These are phyloP conservation scores for Drosophila nebulosa DNA, from an alignment of 1,140 invertebrate genomes.

Conservation along the genomic window DNA sequence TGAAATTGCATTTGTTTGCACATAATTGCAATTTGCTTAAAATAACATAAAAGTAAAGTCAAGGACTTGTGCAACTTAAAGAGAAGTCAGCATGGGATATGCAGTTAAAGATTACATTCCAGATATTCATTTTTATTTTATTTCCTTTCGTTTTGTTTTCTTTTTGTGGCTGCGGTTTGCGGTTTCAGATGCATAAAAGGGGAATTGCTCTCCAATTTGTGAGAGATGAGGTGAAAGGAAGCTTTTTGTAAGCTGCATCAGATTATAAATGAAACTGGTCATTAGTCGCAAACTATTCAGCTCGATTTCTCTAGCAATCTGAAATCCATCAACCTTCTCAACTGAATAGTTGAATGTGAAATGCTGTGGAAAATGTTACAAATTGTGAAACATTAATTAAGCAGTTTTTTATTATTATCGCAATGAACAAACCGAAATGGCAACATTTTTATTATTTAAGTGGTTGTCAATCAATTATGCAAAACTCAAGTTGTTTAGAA, in stretches of 20 bases:
- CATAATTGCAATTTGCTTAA: slow-evolving; percentile 59
- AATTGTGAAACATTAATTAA: no score
- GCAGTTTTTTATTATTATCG: no score
- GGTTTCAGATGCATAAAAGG: slow-evolving; percentile 20
- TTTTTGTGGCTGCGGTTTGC: slow-evolving; percentile 18
- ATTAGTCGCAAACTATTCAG: slow-evolving; percentile 1
- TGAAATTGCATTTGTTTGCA: slow-evolving; percentile 76
- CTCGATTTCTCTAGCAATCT: background rate
- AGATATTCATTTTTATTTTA: slow-evolving; percentile 6
- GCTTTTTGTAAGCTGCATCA: slow-evolving; percentile 5
- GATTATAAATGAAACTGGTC: background rate
- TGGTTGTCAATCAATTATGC: no score
- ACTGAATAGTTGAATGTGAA: background rate
- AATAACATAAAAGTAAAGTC: slow-evolving; percentile 12
- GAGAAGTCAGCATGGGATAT: slow-evolving; percentile 23
- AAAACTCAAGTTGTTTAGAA: no score
- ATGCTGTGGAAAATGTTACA: no score
- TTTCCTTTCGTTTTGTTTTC: background rate
- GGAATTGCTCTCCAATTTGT: background rate
- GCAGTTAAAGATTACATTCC: slow-evolving; percentile 10
- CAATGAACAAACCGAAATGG: no score
- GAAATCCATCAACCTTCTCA: background rate
- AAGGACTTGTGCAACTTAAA: slow-evolving; percentile 53
- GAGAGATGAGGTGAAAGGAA: slow-evolving; percentile 23
- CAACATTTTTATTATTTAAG: no score